Percentiles rank a stretch among this genome's conserved stretches.
Evolutionary conservation across 2,888 invertebrate genomes (phyloP).

Genomic region (Thyatira batis): DNA sequence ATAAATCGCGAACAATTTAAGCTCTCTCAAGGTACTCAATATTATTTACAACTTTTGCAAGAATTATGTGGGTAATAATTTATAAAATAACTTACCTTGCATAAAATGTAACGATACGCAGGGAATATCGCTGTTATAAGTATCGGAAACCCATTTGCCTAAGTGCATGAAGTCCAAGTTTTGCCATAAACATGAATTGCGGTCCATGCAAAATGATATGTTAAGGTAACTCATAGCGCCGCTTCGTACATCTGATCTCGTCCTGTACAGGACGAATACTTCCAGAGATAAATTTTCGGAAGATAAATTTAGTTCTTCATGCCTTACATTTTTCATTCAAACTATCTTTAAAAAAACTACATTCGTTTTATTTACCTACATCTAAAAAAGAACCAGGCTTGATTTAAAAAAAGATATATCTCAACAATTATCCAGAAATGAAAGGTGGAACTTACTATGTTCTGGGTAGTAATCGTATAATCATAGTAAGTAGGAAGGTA

Average conservation of each 20-base stretch:
- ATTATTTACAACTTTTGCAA: conserved; percentile 34
- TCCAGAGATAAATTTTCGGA: no score
- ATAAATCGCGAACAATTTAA: conserved; percentile 14
- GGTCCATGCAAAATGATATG: conserved; percentile 76
- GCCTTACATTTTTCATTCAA: no score
- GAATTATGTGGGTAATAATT: conserved; percentile 58
- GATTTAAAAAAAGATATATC: no score
- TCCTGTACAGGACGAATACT: no score
- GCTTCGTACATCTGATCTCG: conserved; percentile 18
- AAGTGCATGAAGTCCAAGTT: conserved; percentile 80
- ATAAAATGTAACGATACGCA: conserved; percentile 66
- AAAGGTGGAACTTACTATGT: background rate
- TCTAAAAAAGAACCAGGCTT: no score
- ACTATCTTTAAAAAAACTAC: no score
- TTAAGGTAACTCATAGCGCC: conserved; percentile 64
- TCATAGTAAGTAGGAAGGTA: conserved; percentile 9
- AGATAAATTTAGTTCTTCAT: no score
- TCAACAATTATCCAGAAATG: background rate
- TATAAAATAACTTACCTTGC: conserved; percentile 58
- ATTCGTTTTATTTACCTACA: no score
- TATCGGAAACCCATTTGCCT: conserved; percentile 81
- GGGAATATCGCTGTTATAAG: conserved; percentile 70
- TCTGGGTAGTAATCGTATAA: no score
- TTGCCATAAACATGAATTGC: conserved; percentile 80
- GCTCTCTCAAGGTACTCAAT: conserved; percentile 16